Percentiles rank a stretch among this genome's conserved stretches.
These are phyloP conservation scores for Ceyx margarethae DNA, from an alignment of 2,113 vertebrate genomes.

Conservation along the genomic window DNA sequence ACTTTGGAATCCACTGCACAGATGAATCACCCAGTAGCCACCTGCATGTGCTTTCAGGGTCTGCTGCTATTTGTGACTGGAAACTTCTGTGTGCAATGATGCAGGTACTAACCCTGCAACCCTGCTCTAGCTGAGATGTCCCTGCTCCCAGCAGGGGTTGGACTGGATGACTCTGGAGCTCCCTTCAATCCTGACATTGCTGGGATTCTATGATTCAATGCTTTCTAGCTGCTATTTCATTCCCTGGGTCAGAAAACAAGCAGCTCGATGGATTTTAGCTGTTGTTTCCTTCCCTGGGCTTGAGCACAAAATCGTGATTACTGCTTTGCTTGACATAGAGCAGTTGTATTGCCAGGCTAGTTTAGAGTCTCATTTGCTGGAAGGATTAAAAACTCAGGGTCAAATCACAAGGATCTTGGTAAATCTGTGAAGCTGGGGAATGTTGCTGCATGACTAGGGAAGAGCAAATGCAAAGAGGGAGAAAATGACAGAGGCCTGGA, in stretches of 20 bases:
- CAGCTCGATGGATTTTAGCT: neutral
- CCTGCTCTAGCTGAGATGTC: no score
- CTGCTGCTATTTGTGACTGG: neutral
- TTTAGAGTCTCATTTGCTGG: neutral
- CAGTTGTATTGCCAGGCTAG: neutral
- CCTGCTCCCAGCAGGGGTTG: no score
- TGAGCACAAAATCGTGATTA: accelerated
- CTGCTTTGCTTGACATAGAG: neutral
- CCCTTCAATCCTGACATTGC: no score
- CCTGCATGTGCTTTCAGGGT: neutral
- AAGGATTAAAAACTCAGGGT: neutral
- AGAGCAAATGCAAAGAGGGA: neutral
- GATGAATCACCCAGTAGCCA: neutral
- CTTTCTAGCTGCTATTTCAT: no score
- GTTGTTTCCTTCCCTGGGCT: neutral
- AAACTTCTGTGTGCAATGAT: neutral
- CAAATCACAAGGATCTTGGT: neutral
- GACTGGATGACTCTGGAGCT: no score
- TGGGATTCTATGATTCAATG: no score
- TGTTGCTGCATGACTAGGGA: neutral
- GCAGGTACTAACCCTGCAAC: neutral
- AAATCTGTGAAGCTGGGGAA: neutral
- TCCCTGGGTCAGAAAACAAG: neutral
- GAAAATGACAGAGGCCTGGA: neutral
- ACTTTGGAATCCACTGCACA: neutral